Base-by-base conservation (phyloP, 2,888 invertebrate genomes). In the Apoderus coryli region DNA sequence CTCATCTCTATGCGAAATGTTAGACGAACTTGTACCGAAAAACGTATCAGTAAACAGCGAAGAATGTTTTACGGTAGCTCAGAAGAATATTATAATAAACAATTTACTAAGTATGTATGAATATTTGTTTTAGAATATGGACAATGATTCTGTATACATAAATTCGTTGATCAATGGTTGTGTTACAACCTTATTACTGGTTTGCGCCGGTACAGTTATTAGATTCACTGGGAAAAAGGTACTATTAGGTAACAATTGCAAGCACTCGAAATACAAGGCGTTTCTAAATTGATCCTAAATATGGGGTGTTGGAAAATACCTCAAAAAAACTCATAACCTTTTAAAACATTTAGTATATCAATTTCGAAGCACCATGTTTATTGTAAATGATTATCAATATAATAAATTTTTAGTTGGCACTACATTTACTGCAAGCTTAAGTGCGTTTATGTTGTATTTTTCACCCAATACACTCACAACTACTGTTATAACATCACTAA, bases 1-100 rank as follows among this genome's bases (percentile, higher is more conserved):
- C 3, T 57, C 11, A n/a, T 53, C 54, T 28, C 51, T 65, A 35
- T 63, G 63, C 43, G 54, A 57, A 28, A 60, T 63, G 57, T 38
- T 54, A 29, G 41, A 45, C 77, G 80, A 11, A 16, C 37, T 39
- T 16, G 22, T n/a, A n/a, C 14, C 27, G 14, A 12, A 34, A 22
- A 37, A 31, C 14, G 10, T 34, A 12, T 24, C 26, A 13, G n/a
- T 6, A 14, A 4, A 26, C 4, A 32, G 44, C 2, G 29, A 27
- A 10, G 29, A 36, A 16, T 45, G 44, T 34, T 14, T 29, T 11
- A 44, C 44, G 28, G 42, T n/a, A n/a, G n/a, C n/a, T n/a, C n/a
- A n/a, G n/a, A n/a, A n/a, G n/a, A n/a, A n/a, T n/a, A n/a, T n/a
- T n/a, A n/a, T n/a, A n/a, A n/a, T n/a, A n/a, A n/a, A n/a, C n/a